Conservation (phyloP, 1,140 invertebrate species). For the Batillaria attramentaria region DNA sequence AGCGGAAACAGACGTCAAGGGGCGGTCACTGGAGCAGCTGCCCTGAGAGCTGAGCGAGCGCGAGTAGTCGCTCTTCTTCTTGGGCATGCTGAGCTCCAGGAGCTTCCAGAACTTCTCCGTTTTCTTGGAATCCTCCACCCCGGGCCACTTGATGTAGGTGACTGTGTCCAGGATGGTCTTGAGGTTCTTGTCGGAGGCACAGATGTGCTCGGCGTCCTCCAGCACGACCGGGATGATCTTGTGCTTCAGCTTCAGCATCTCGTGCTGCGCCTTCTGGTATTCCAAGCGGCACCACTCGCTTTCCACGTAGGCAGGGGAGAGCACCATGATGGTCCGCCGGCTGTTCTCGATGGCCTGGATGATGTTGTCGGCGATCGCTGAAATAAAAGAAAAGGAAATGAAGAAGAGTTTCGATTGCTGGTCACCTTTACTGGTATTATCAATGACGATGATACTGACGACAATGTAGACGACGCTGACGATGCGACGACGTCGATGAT, state of each 20-base stretch:
- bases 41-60: constrained; percentile 25
- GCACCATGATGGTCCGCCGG: constrained; percentile 63
- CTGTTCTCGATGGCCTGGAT: constrained; percentile 65
- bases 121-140: constrained; percentile 49
- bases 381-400: constrained; percentile 38
- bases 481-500: too few relatives aligned
- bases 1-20: constrained; percentile 31
- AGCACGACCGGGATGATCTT: constrained; percentile 67
- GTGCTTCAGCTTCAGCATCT: constrained; percentile 67
- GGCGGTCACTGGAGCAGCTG: constrained; percentile 36
- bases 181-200: constrained; percentile 57
- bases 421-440: too few relatives aligned
- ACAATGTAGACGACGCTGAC: too few relatives aligned
- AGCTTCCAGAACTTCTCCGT: constrained; percentile 60
- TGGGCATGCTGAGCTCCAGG: constrained; percentile 60
- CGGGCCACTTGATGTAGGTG: constrained; percentile 65
- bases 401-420: too few relatives aligned
- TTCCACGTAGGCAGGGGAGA: constrained; percentile 61
- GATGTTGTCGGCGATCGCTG: constrained; percentile 69
- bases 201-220: constrained; percentile 52
- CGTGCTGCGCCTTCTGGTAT: constrained; percentile 67
- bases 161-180: constrained; percentile 61
- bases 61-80: constrained; percentile 45
- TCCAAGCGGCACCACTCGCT: constrained; percentile 67
- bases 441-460: too few relatives aligned